phyloP scores from a whole-genome alignment of 2,797 vertebrate genomes.

The Pantherophis alleghaniensis region DNA sequence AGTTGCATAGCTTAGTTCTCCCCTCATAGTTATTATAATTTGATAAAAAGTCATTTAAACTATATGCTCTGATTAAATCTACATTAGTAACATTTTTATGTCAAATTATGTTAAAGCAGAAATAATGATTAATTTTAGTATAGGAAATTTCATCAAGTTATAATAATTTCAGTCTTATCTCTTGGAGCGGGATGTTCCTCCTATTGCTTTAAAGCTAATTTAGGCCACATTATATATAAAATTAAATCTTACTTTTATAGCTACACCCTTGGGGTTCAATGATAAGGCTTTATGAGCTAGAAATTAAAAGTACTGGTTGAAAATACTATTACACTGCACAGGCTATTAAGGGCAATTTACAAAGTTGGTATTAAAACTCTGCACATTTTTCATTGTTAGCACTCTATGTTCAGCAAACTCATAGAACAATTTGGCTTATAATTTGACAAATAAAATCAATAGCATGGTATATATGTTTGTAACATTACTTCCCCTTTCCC shows the following conservation, averaged over 20 bases:
- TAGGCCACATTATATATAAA: conserved; percentile 82
- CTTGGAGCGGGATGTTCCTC: conserved; percentile 72
- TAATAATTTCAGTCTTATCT: conserved; percentile 77
- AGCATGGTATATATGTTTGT: conserved; percentile 71
- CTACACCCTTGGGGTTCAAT: conserved; percentile 83
- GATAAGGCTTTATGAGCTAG: conserved; percentile 83
- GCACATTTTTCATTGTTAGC: conserved; percentile 78
- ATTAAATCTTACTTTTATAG: conserved; percentile 85
- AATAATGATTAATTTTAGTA: conserved; percentile 78
- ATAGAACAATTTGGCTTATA: conserved; percentile 71
- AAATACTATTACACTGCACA: conserved; percentile 81
- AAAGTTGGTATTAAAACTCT: conserved; percentile 80
- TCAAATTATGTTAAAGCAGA: conserved; percentile 70
- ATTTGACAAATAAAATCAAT: conserved; percentile 74
- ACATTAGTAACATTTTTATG: conserved; percentile 60
- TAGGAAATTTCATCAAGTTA: conserved; percentile 72
- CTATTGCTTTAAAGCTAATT: conserved; percentile 82
- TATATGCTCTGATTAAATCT: conserved; percentile 62
- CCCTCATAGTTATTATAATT: conserved; percentile 50
- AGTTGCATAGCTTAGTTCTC: background rate
- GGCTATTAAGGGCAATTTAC: conserved; percentile 83
- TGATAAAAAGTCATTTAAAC: conserved; percentile 59
- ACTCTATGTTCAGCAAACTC: conserved; percentile 72
- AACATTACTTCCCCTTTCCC: conserved; percentile 64
- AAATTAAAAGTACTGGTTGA: conserved; percentile 84